Evolutionary conservation across 2,797 vertebrate genomes (phyloP), one percentile per base, ranked within the genome.

Genomic region (Amniataba percoides): DNA sequence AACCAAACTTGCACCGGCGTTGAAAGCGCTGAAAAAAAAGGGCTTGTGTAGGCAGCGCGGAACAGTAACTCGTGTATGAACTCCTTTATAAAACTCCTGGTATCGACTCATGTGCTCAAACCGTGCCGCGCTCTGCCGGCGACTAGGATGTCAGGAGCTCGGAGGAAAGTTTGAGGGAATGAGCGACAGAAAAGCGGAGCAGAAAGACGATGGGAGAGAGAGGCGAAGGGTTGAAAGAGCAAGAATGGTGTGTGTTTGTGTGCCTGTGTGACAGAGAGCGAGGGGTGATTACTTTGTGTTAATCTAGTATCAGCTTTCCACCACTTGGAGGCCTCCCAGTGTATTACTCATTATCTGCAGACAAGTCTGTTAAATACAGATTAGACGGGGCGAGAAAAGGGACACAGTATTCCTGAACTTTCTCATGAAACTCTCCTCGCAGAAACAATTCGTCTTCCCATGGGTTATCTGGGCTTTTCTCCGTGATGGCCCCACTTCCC

Each of bases 321-420:
- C 58, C 77, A 77, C 84, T 88, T 82, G 80, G 88, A 90, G 72
- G 80, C 81, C 51, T 92, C 82, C 74, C 88, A 87, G 85, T 77
- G 79, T 81, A 77, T 90, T 85, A 80, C 78, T 88, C 77, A 93
- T 91, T 89, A 91, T 88, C 87, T 86, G 85, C 78, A 70, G 86
- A 90, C 82, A 73, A 90, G 85, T 89, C 80, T 90, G 89, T 93
- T 92, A 89, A 92, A 90, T 85, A 83, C 83, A 92, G 93, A 94
- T 93, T 92, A 92, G 80, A 78, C 42, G 13, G 78, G 67, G 70
- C 10, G 57, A 82, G 89, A 57, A 46, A 62, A 64, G 75, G 59
- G 78, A 74, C 53, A 66, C 64, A 61, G 75, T 45, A 56, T 65
- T 82, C 64, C 71, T 77, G 66, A 87, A 89, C 85, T 82, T 91